Conservation (phyloP, 2,888 invertebrate species). For the Cantharis flavilabris region DNA sequence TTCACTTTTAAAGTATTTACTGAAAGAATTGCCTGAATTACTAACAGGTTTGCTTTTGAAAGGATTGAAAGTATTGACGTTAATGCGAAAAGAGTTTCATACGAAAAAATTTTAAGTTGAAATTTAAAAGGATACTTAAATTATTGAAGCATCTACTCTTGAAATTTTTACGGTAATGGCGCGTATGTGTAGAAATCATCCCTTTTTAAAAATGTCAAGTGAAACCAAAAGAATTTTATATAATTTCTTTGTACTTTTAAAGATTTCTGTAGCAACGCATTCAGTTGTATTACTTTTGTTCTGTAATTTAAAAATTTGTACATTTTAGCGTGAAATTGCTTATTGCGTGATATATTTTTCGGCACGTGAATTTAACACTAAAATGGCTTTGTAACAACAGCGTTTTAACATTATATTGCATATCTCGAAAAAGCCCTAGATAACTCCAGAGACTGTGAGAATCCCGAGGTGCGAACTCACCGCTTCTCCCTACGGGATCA, state of each 20-base stretch:
- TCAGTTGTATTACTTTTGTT: neutral
- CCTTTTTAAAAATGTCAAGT: neutral
- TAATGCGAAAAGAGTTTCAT: neutral
- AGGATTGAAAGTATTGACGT: neutral
- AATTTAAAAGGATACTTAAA: neutral
- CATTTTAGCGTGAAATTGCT: neutral
- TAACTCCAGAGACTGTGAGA: constrained; percentile 23
- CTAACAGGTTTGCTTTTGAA: neutral
- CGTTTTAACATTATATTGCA: constrained; percentile 19
- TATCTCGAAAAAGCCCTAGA: constrained; percentile 23
- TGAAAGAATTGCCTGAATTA: neutral
- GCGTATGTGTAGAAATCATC: neutral
- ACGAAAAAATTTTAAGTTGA: neutral
- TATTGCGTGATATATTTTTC: constrained; percentile 6
- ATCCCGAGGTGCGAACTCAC: constrained; percentile 36
- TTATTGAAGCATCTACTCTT: neutral
- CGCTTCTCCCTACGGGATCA: constrained; percentile 34
- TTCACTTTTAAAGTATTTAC: neutral
- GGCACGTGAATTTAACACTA: constrained; percentile 10
- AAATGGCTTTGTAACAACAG: constrained; percentile 24
- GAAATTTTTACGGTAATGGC: neutral
- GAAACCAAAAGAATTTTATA: neutral
- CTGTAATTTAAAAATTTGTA: neutral
- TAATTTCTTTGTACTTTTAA: neutral
- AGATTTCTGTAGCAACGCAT: neutral